Evolutionary conservation across 2,113 vertebrate genomes (phyloP).

Genomic region (Anolis sagrei): DNA sequence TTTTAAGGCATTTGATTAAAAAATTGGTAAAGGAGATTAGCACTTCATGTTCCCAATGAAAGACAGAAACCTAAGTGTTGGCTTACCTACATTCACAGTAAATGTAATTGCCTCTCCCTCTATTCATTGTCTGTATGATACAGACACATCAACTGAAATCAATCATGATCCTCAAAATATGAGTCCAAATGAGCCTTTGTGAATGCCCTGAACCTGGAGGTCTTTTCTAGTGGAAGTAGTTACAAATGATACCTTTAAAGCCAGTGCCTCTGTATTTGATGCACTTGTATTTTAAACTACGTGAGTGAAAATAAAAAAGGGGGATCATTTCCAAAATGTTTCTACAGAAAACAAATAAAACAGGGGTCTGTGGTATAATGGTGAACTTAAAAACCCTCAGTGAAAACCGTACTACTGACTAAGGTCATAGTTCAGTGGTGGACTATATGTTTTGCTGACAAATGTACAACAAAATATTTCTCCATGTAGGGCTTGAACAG

Average conservation of each 20-base stretch:
- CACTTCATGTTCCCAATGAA: slow-evolving; percentile 13
- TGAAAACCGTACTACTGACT: background rate
- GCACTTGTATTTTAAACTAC: background rate
- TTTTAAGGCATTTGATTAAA: slow-evolving; percentile 15
- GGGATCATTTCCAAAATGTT: background rate
- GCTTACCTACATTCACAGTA: background rate
- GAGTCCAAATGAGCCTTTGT: background rate
- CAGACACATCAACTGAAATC: background rate
- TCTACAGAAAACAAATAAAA: background rate
- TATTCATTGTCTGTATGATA: slow-evolving; percentile 1
- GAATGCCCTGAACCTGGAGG: background rate
- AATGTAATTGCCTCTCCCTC: accelerated
- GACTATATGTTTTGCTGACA: background rate
- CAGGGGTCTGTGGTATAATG: background rate
- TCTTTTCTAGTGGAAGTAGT: background rate
- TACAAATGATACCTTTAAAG: background rate
- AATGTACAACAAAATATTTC: background rate
- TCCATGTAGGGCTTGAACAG: background rate
- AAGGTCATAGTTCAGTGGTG: background rate
- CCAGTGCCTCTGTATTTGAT: background rate
- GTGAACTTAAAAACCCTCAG: background rate
- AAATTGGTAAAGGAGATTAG: slow-evolving; percentile 5
- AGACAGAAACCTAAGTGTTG: background rate
- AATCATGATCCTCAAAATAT: background rate
- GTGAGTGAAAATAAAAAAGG: background rate